A percentile compares a stretch with the other conserved stretches of the same genome.
Conservation (phyloP, 2,888 invertebrate species). For the Onchidella celtica region DNA sequence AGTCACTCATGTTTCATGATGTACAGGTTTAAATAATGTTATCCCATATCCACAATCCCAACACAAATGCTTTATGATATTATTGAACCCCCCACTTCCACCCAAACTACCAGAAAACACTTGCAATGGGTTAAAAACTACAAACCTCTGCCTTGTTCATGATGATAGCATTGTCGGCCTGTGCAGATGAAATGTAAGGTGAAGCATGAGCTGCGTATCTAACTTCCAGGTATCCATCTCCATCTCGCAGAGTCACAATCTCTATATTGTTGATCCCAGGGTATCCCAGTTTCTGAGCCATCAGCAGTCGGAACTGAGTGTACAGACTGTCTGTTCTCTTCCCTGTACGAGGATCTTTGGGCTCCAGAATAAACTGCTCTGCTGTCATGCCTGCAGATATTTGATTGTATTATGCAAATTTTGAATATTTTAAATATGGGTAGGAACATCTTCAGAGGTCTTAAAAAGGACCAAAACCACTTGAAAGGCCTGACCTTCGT, state of each 20-base stretch:
- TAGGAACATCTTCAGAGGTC: too few species aligned
- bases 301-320: conserved; percentile 92
- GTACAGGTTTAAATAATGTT: too few species aligned
- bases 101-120: too few species aligned
- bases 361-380: conserved; percentile 90
- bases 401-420: too few species aligned
- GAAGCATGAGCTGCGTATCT: conserved; percentile 97
- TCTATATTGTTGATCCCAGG: conserved; percentile 91
- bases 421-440: too few species aligned
- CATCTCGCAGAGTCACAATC: conserved; percentile 94
- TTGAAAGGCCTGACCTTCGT: too few species aligned
- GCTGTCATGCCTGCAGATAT: conserved; percentile 88
- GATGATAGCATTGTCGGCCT: conserved; percentile 93
- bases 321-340: conserved; percentile 79
- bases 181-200: conserved; percentile 95
- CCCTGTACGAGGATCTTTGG: conserved; percentile 53
- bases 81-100: too few species aligned
- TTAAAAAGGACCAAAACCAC: too few species aligned
- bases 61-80: too few species aligned
- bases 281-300: conserved; percentile 92
- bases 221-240: conserved; percentile 91
- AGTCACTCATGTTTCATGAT: too few species aligned
- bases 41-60: too few species aligned
- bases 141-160: conserved; percentile 70
- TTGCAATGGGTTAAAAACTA: too few species aligned